Evolutionary conservation across 2,888 invertebrate genomes (phyloP), one percentile per base, ranked within the genome.

Genomic region (Agrilus cyanescens): DNA sequence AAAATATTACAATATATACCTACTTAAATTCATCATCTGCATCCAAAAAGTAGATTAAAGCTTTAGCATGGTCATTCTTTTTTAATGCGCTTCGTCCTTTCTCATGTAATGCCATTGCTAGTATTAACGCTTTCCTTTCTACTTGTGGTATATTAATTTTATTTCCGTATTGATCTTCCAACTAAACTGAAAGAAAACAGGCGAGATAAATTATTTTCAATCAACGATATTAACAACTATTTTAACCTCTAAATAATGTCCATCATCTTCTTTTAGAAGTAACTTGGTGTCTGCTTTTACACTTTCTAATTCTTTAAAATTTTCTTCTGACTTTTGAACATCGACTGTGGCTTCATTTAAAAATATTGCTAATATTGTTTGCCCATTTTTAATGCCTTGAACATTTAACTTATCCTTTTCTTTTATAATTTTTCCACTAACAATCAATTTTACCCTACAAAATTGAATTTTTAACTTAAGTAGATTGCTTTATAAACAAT

Each of bases 21-120:
- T 57, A 78, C 73, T 72, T 73, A 57, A 83, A 78, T 57, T 78
- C 80, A 34, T 76, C 70, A 55, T 89, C 88, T 1, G 88, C 85
- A 58, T 88, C 88, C 13, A 88, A 65, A 14, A 88, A 70, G 48
- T 86, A 69, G 5, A 87, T 72, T 6, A 89, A 61, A 0, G 87
- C 85, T 13, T 78, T 74, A 1, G 82, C 70, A 55, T 78, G 81
- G 53, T 85, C 75, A 45, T 75, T 73, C 8, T 68, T 66, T 54
- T 76, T 76, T 50, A 86, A 67, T 0, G 82, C 80, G 1, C 75
- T 70, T 12, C 80, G 72, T 0, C 87, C 88, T 45, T 85, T 83
- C 63, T 86, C 86, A 62, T 88, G 85, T 36, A 86, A 68, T 4
- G 87, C 79, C 69, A 89, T 76, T 0, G 85, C 89, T 40, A 85